phyloP scores from a whole-genome alignment of 2,113 vertebrate genomes.

The Carlito syrichta region DNA sequence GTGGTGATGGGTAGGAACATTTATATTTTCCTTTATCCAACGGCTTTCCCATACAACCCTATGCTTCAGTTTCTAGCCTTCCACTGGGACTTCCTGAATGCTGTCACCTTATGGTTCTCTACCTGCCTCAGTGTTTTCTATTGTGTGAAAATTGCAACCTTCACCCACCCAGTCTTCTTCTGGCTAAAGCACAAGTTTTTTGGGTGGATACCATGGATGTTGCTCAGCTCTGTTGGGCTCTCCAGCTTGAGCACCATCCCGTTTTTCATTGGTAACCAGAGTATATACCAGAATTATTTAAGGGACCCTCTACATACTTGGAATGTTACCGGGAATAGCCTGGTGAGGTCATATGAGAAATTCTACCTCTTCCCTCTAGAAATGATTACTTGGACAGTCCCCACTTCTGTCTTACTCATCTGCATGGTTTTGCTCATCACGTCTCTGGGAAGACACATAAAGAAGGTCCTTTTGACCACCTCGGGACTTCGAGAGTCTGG shows the following conservation, averaged over 20 bases:
- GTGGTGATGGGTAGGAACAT: conserved; percentile 8
- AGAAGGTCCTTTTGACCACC: neutral
- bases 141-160: conserved; percentile 19
- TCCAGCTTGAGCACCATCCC: neutral
- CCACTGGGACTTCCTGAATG: conserved; percentile 14
- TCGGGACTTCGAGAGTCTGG: neutral
- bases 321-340: neutral
- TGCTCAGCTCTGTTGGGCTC: neutral
- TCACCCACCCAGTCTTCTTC: conserved; percentile 26
- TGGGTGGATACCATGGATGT: neutral
- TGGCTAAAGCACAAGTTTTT: neutral
- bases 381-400: neutral
- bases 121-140: conserved; percentile 44
- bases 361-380: neutral
- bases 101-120: neutral
- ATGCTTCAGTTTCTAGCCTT: neutral
- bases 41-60: neutral
- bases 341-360: neutral
- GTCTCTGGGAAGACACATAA: conserved; percentile 43
- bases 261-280: neutral
- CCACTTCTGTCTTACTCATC: neutral
- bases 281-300: neutral
- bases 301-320: neutral
- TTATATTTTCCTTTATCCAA: neutral
- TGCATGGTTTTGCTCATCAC: neutral